Evolutionary conservation across 2,888 invertebrate species (phyloP).

Genomic region (Sesamia inferens): DNA sequence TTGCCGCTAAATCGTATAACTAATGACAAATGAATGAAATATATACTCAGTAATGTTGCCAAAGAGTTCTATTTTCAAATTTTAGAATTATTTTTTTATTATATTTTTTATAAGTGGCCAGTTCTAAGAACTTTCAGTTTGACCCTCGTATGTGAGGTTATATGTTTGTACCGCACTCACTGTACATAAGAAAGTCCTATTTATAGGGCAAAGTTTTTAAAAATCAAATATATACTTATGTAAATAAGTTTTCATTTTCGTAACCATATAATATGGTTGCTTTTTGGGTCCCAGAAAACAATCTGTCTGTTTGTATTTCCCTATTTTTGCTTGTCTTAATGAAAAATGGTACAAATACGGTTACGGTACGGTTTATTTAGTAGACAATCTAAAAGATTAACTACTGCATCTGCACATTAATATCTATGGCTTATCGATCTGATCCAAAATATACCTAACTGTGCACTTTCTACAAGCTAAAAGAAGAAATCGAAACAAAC

Average conservation of each 20-base stretch:
- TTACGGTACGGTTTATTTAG: neutral
- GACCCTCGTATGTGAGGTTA: too few species aligned
- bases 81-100: too few species aligned
- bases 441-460: neutral
- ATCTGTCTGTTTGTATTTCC: neutral
- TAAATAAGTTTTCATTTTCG: neutral
- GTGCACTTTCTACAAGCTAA: constrained; percentile 21
- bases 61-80: too few species aligned
- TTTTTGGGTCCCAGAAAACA: neutral
- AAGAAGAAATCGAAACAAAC: constrained; percentile 8
- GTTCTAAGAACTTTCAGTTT: too few species aligned
- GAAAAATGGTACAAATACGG: neutral
- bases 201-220: too few species aligned
- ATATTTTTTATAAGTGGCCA: too few species aligned
- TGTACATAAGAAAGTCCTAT: too few species aligned
- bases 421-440: neutral
- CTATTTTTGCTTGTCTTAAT: neutral
- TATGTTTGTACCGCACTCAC: too few species aligned
- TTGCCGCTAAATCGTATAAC: too few species aligned
- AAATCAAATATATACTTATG: neutral
- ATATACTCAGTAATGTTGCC: too few species aligned
- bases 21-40: too few species aligned
- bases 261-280: neutral
- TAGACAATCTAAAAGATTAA: neutral
- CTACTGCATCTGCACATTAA: neutral